Base-by-base conservation (phyloP, 2,797 vertebrate genomes). In the Fringilla coelebs region DNA sequence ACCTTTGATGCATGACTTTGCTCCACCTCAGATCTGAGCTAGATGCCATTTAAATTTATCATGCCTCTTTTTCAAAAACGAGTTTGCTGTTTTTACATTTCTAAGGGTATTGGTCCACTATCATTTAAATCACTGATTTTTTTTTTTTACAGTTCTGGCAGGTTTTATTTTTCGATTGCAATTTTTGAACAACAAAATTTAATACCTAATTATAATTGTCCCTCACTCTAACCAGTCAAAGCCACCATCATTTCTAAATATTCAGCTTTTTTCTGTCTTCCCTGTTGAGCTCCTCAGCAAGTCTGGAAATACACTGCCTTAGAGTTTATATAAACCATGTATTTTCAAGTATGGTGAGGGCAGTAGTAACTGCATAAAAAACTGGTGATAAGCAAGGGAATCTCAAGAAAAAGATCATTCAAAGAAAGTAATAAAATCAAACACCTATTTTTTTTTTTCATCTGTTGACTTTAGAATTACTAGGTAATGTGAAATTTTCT, bases 41-140 rank as follows among this genome's bases (percentile, higher is more conserved):
- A 91, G 86, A 92, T 85, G 67, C 8, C 72, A 80, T 84, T 97
- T 93, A 88, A 62, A 68, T 92, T 24, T 52, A 61, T 48, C 61
- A 22, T 4, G 10, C 36, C 25, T 75, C 36, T 51, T 63, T 85
- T 67, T 48, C 45, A 61, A 63, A 80, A 89, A 31, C 4, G 26
- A 52, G 28, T 18, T 58, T 3, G 5, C 26, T 62, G 26, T 14
- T 57, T 54, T 70, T 61, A 74, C 79, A 51, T 12, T 57, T 85
- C 32, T 68, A 51, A 72, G 43, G 20, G 12, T 19, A 81, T 84
- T 10, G 3, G 13, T 21, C 11, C 15, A 21, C 11, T 45, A 5
- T 10, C 10, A 19, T 45, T 95, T 76, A 75, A 58, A 74, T 72
- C 62, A 36, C 14, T 41, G n/a, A 0, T 1, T 7, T 16, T 36